A percentile compares a stretch with the other conserved stretches of the same genome.
Conservation (phyloP, 2,888 invertebrate species). For the Pyrrhosoma nymphula region DNA sequence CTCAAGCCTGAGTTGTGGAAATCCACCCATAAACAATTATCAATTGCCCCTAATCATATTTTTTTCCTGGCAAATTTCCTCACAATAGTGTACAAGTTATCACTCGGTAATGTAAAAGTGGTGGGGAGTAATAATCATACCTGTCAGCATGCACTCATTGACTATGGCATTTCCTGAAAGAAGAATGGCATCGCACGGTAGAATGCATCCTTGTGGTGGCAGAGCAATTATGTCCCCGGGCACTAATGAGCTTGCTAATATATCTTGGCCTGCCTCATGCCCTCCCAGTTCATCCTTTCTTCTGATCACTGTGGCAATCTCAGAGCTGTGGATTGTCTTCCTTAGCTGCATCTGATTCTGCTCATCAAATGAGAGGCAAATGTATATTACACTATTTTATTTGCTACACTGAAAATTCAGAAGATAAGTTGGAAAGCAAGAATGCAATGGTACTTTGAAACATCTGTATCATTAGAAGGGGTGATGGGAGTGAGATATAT, state of each 20-base stretch:
- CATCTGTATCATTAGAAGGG: background rate
- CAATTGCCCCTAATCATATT: too few relatives aligned
- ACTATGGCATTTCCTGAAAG: slow-evolving; percentile 93
- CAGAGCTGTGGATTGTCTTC: slow-evolving; percentile 91
- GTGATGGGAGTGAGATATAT: background rate
- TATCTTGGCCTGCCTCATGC: slow-evolving; percentile 77
- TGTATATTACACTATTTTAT: slow-evolving; percentile 24
- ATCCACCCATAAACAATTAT: too few relatives aligned
- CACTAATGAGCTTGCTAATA: slow-evolving; percentile 88
- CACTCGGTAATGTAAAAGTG: too few relatives aligned
- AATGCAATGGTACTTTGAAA: background rate
- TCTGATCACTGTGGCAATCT: slow-evolving; percentile 85
- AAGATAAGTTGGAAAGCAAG: too few relatives aligned
- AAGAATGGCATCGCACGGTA: slow-evolving; percentile 95
- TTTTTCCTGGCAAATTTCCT: too few relatives aligned
- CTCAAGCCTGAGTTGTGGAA: too few relatives aligned
- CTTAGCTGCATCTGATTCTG: slow-evolving; percentile 94
- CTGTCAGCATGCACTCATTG: slow-evolving; percentile 97
- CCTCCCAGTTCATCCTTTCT: slow-evolving; percentile 75
- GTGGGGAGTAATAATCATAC: slow-evolving; percentile 77
- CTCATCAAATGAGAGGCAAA: slow-evolving; percentile 71
- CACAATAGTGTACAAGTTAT: too few relatives aligned
- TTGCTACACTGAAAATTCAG: too few relatives aligned
- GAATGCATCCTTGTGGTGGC: slow-evolving; percentile 90
- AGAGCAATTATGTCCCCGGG: slow-evolving; percentile 95